Evolutionary conservation across 2,888 invertebrate species (phyloP), one percentile per base, ranked within the genome.

Genomic region (Thumatha senex): DNA sequence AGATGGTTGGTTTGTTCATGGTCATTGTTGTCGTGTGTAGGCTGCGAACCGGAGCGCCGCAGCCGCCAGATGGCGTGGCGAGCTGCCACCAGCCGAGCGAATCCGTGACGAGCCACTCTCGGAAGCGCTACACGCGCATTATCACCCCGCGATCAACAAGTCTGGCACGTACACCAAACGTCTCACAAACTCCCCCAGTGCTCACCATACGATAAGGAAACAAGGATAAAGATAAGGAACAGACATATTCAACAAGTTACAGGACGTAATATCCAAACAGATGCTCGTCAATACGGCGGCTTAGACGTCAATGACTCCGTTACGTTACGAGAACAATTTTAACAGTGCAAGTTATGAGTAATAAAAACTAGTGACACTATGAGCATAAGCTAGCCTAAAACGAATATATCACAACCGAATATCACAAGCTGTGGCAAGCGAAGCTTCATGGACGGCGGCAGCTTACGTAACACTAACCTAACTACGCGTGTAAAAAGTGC

Each of bases 31-130:
- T 84, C 89, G 61, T 89, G 89, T 48, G 89, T 78, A 61, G 90
- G 92, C 81, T 90, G 91, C 69, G 91, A 92, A 78, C 89, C 91
- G 73, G 92, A 91, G 74, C 91, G 89, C 77, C 94, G 92, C 82
- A 94, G 92, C 78, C 94, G 93, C 94, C 94, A 94, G 92, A 94
- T 93, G 92, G 94, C 94, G 92, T 94, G 93, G 87, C 94, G 93
- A 72, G 94, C 94, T 86, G 94, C 94, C 93, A 94, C 94, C 82
- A 94, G 93, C 87, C 94, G 93, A 84, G 93, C 94, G 86, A 94
- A 92, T 72, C 93, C 93, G 93, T 94, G 93, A 72, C 93, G 93
- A 92, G 94, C 94, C 94, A 94, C 93, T 73, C 77, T 90, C 78
- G 80, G 67, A 76, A 76, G 82, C 87, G 82, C 87, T 86, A 84